Conservation (phyloP, 1,140 invertebrate species). For the Pseudomyrmex pallidus region DNA sequence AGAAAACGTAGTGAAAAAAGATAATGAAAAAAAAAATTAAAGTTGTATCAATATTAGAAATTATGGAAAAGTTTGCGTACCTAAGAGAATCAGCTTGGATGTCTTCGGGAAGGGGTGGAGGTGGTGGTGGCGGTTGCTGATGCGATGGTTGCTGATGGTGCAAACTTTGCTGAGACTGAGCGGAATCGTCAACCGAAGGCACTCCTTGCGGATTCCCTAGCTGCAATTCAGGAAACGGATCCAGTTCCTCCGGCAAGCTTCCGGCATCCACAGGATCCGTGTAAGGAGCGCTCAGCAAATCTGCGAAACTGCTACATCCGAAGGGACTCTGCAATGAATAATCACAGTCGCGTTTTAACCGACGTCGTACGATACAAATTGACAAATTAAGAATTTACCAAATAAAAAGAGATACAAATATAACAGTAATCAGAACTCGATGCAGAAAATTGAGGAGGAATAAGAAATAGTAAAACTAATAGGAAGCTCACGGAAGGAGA, state of each 20-base stretch:
- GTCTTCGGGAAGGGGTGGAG: constrained; percentile 82
- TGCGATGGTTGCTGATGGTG: constrained; percentile 76
- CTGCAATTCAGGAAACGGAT: constrained; percentile 84
- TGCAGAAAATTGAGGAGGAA: not conserved
- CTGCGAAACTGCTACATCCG: constrained; percentile 88
- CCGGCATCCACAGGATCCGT: constrained; percentile 84
- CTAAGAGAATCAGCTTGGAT: constrained; percentile 83
- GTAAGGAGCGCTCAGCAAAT: constrained; percentile 87
- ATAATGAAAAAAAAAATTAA: too few relatives aligned
- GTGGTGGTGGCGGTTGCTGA: constrained; percentile 74
- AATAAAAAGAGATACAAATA: not conserved
- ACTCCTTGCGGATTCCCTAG: constrained; percentile 79
- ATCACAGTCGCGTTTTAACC: not conserved
- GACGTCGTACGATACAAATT: not conserved
- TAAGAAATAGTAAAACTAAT: not conserved
- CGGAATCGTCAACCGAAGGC: constrained; percentile 75
- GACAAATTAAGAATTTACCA: not conserved
- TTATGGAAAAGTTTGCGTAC: constrained; percentile 65
- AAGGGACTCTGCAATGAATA: constrained; percentile 86
- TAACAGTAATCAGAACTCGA: not conserved
- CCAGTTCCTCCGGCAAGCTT: constrained; percentile 84
- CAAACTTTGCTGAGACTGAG: constrained; percentile 70
- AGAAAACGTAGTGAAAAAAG: too few relatives aligned
- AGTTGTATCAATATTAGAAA: not conserved
- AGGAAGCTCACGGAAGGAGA: not conserved